A percentile compares a stretch with the other conserved stretches of the same genome.
Evolutionary conservation across 2,888 invertebrate species (phyloP).

Genomic region (Venustoraphidia nigricollis): DNA sequence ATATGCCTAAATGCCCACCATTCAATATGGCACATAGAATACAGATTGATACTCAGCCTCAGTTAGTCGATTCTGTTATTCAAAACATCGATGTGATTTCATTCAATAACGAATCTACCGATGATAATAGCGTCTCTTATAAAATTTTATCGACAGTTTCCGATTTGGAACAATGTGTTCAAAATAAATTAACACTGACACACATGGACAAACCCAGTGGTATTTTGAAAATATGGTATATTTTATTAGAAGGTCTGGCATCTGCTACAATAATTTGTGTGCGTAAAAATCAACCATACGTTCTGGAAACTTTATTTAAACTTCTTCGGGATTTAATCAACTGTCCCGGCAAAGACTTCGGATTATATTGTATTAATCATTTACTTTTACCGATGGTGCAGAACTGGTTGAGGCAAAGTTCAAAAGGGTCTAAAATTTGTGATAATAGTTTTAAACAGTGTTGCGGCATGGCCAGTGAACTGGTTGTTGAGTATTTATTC

Average conservation of each 20-base stretch:
- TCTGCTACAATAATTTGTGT: constrained; percentile 70
- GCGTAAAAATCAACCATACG: constrained; percentile 59
- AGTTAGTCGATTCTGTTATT: constrained; percentile 72
- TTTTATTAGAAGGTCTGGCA: constrained; percentile 74
- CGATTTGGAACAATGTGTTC: constrained; percentile 26
- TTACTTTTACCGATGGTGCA: constrained; percentile 83
- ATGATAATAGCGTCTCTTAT: constrained; percentile 48
- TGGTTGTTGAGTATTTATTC: constrained; percentile 73
- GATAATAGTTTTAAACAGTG: constrained; percentile 90
- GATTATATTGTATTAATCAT: constrained; percentile 84
- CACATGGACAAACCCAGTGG: constrained; percentile 66
- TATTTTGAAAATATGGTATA: constrained; percentile 80
- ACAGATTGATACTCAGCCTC: constrained; percentile 59
- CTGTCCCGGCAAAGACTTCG: constrained; percentile 78
- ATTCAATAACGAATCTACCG: constrained; percentile 49
- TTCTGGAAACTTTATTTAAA: constrained; percentile 77
- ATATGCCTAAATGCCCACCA: constrained; percentile 87
- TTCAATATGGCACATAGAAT: constrained; percentile 80
- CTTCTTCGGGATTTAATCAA: constrained; percentile 60
- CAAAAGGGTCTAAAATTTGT: constrained; percentile 47
- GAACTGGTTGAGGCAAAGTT: constrained; percentile 67
- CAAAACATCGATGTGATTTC: constrained; percentile 58
- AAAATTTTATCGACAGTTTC: constrained; percentile 38
- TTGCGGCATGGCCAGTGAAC: constrained; percentile 81
- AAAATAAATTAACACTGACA: constrained; percentile 37